These are phyloP conservation scores for Leucophora obtusa DNA, from an alignment of 2,888 invertebrate species.

Conservation along the genomic window DNA sequence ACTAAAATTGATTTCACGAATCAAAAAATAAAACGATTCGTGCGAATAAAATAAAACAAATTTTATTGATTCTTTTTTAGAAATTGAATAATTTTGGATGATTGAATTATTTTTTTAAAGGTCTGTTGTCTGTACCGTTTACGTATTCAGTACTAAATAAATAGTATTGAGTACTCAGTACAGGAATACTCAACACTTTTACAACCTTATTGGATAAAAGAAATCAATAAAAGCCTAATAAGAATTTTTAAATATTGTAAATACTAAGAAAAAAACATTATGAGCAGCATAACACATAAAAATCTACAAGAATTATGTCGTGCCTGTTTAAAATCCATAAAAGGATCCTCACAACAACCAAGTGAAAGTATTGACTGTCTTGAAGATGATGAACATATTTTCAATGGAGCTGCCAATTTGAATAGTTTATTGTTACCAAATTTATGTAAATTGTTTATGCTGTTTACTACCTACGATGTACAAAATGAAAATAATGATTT, in stretches of 20 bases:
- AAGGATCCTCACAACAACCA: conserved; percentile 37
- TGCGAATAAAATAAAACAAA: too few species aligned
- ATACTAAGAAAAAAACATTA: conserved; percentile 20
- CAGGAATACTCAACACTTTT: too few species aligned
- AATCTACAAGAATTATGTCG: conserved; percentile 72
- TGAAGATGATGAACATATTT: neutral
- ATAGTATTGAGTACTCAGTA: too few species aligned
- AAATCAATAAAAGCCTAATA: conserved; percentile 20
- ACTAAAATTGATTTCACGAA: too few species aligned
- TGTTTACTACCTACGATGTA: conserved; percentile 70
- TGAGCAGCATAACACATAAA: conserved; percentile 48
- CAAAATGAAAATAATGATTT: conserved; percentile 66
- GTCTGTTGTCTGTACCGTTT: too few species aligned
- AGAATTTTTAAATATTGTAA: neutral
- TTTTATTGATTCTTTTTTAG: too few species aligned
- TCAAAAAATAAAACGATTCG: too few species aligned
- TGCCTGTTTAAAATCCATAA: conserved; percentile 70
- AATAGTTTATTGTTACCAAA: conserved; percentile 67
- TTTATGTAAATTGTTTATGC: conserved; percentile 67
- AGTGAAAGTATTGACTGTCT: neutral
- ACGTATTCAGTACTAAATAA: too few species aligned
- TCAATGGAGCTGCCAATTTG: conserved; percentile 44
- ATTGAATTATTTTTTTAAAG: too few species aligned
- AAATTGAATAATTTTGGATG: too few species aligned
- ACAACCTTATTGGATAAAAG: too few species aligned